Percentiles rank a stretch among this genome's conserved stretches.
phyloP scores from a whole-genome alignment of 2,113 vertebrate genomes.

The Telmatochromis brachygnathus region DNA sequence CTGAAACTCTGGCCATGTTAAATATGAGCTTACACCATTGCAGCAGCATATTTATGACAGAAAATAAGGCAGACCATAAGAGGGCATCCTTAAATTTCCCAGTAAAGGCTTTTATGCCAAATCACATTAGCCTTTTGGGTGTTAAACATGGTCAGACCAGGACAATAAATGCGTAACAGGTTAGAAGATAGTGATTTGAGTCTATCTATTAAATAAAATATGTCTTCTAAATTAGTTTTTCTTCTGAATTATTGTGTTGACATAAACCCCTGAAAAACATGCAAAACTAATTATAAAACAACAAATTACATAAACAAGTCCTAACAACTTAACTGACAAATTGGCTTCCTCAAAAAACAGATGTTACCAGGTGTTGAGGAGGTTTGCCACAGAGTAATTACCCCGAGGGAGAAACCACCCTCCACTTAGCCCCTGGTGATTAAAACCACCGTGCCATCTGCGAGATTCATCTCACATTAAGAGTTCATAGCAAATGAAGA shows the following conservation, averaged over 20 bases:
- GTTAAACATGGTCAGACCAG: background rate
- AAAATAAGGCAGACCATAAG: background rate
- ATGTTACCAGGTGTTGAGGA: slow-evolving; percentile 24
- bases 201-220: background rate
- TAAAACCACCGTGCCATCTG: background rate
- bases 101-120: background rate
- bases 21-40: background rate
- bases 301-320: background rate
- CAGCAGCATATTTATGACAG: background rate
- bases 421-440: background rate
- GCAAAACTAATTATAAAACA: background rate
- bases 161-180: background rate
- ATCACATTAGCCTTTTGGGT: background rate
- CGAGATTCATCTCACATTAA: background rate
- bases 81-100: background rate
- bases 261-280: background rate
- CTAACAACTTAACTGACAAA: background rate
- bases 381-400: background rate
- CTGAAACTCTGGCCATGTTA: background rate
- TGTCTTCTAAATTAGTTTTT: background rate
- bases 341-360: slow-evolving; percentile 20
- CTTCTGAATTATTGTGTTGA: background rate
- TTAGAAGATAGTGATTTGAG: background rate
- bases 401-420: background rate
- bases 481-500: background rate